phyloP scores from a whole-genome alignment of 2,888 invertebrate genomes.

The Epistrophe grossulariae region DNA sequence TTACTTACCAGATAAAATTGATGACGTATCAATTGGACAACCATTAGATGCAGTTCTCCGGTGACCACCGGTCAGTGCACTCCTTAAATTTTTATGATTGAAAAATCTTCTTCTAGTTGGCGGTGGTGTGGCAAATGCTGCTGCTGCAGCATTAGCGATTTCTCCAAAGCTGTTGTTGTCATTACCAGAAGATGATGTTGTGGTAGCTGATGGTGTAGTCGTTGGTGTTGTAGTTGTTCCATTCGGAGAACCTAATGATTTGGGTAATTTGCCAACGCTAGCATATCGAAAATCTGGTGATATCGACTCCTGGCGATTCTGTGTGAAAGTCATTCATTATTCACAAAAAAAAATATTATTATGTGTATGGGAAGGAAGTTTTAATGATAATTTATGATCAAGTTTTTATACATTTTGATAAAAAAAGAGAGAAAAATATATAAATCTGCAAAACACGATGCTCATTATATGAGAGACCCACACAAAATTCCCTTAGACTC shows the following conservation, averaged over 20 bases:
- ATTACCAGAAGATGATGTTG: constrained; percentile 78
- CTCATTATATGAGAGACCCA: constrained; percentile 56
- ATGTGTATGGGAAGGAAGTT: background rate
- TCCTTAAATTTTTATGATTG: constrained; percentile 91
- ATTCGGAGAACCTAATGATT: constrained; percentile 76
- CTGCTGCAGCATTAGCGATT: constrained; percentile 85
- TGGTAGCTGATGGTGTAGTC: constrained; percentile 50
- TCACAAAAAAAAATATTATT: background rate
- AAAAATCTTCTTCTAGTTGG: constrained; percentile 91
- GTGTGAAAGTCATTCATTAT: constrained; percentile 56
- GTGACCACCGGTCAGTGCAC: constrained; percentile 87
- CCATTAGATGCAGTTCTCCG: constrained; percentile 83
- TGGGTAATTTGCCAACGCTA: constrained; percentile 82
- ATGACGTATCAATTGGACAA: constrained; percentile 83
- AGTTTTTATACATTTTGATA: constrained; percentile 20
- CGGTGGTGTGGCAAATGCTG: constrained; percentile 93
- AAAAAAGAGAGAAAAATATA: constrained; percentile 40
- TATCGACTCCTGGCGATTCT: constrained; percentile 82
- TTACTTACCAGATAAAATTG: constrained; percentile 81
- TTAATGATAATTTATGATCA: constrained; percentile 42
- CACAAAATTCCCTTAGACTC: constrained; percentile 38
- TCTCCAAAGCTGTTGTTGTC: constrained; percentile 80
- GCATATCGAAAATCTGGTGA: constrained; percentile 83
- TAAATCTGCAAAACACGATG: constrained; percentile 22
- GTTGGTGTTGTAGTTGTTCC: constrained; percentile 54